A percentile compares a stretch with the other conserved stretches of the same genome.
Conservation (phyloP, 2,113 vertebrate genomes). For the Brachyhypopomus gauderio region DNA sequence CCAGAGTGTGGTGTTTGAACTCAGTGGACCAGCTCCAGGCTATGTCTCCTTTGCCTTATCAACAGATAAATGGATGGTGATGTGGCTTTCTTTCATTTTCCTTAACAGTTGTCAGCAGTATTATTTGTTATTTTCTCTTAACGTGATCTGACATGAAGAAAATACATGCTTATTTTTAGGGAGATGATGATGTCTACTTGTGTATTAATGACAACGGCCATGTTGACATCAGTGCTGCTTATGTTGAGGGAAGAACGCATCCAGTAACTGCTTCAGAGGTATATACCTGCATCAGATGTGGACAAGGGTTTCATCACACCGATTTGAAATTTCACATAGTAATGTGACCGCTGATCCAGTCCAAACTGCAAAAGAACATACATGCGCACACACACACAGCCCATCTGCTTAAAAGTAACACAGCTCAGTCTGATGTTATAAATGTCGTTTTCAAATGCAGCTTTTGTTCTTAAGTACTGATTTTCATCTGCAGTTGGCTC, state of each 20-base stretch:
- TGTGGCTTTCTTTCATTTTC: conserved; percentile 52
- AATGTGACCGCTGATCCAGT: too few relatives aligned
- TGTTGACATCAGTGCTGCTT: conserved; percentile 69
- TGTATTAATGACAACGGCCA: conserved; percentile 70
- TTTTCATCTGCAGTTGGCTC: neutral
- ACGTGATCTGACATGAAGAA: conserved; percentile 8
- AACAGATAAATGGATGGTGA: conserved; percentile 87
- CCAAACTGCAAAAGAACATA: too few relatives aligned
- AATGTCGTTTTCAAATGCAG: neutral
- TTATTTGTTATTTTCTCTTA: neutral
- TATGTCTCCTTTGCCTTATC: conserved; percentile 86
- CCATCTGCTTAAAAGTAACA: too few relatives aligned
- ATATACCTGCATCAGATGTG: conserved; percentile 1
- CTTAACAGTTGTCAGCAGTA: neutral
- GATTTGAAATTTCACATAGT: too few relatives aligned
- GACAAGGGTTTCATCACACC: too few relatives aligned
- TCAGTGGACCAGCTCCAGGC: conserved; percentile 83
- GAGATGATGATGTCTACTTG: conserved; percentile 83
- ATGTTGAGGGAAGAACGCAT: conserved; percentile 68
- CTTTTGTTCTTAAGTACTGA: neutral
- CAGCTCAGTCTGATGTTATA: too few relatives aligned
- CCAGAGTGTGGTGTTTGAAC: conserved; percentile 76
- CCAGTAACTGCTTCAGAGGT: conserved; percentile 77
- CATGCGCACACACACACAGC: too few relatives aligned
- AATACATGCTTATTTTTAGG: conserved; percentile 67